Evolutionary conservation across 2,113 vertebrate genomes (phyloP).

Genomic region (Paramisgurnus dabryanus): DNA sequence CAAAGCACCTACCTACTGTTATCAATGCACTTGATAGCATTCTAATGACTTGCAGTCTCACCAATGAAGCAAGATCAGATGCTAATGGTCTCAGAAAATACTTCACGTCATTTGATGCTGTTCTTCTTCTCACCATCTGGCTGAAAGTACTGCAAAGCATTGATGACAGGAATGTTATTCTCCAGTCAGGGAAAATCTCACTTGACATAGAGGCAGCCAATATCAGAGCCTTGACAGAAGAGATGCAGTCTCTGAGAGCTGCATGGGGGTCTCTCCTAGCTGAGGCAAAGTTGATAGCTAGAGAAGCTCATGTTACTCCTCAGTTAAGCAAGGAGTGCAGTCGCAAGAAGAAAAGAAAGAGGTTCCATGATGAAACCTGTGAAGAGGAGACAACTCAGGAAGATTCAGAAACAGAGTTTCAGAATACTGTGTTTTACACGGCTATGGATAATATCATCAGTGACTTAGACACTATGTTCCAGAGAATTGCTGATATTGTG

Average conservation of each 20-base stretch:
- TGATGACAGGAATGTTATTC: neutral
- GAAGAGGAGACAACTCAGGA: slow-evolving; percentile 2
- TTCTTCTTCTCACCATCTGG: neutral
- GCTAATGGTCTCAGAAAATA: neutral
- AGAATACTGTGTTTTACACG: slow-evolving; percentile 38
- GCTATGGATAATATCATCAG: slow-evolving; percentile 22
- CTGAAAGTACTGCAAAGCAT: neutral
- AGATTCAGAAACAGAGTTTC: neutral
- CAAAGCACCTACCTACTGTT: neutral
- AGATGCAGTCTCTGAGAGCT: slow-evolving; percentile 43
- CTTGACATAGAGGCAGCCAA: too few species aligned
- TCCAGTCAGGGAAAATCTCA: too few species aligned
- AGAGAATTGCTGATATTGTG: neutral
- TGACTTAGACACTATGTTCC: too few species aligned
- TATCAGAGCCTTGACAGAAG: neutral
- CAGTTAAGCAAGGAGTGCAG: too few species aligned
- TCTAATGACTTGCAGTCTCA: neutral
- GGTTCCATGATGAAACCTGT: too few species aligned
- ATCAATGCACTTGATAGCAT: neutral
- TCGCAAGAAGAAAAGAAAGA: too few species aligned
- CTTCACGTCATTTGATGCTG: neutral
- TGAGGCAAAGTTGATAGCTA: slow-evolving; percentile 2
- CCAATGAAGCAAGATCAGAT: neutral
- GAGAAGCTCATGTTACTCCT: too few species aligned
- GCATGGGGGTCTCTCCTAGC: slow-evolving; percentile 29